phyloP scores from a whole-genome alignment of 2,113 vertebrate species.

The Laterallus jamaicensis region DNA sequence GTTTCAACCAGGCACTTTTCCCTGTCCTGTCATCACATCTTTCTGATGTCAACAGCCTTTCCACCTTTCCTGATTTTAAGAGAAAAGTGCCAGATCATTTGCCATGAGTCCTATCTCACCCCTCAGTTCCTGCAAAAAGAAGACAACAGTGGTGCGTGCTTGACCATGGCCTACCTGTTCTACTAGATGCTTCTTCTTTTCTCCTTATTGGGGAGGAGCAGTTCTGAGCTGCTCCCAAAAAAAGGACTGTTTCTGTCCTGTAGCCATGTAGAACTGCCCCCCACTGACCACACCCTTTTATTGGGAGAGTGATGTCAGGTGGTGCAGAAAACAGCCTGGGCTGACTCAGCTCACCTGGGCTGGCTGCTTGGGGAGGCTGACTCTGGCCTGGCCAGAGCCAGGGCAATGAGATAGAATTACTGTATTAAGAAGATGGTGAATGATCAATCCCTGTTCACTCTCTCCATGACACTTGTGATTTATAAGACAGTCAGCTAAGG shows the following conservation, averaged over 20 bases:
- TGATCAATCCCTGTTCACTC: not conserved
- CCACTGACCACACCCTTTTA: too few relatives aligned
- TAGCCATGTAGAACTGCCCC: too few relatives aligned
- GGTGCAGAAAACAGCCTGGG: too few relatives aligned
- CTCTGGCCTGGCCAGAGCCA: too few relatives aligned
- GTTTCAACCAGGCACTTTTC: not conserved
- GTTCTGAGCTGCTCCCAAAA: too few relatives aligned
- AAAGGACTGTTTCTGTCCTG: too few relatives aligned
- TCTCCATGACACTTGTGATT: not conserved
- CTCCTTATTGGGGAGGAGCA: not conserved
- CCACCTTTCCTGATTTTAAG: not conserved
- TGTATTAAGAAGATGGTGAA: not conserved
- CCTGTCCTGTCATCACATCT: not conserved
- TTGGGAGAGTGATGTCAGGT: too few relatives aligned
- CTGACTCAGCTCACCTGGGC: too few relatives aligned
- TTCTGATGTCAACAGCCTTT: not conserved
- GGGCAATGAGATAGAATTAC: not conserved
- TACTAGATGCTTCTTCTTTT: not conserved
- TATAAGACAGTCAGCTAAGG: not conserved
- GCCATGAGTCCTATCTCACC: not conserved
- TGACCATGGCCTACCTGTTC: not conserved
- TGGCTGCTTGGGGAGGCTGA: too few relatives aligned
- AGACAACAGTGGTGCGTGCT: rapidly evolving
- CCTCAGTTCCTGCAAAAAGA: not conserved
- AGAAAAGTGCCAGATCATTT: not conserved